phyloP scores from a whole-genome alignment of 2,888 invertebrate genomes.

The Frankliniella intonsa region DNA sequence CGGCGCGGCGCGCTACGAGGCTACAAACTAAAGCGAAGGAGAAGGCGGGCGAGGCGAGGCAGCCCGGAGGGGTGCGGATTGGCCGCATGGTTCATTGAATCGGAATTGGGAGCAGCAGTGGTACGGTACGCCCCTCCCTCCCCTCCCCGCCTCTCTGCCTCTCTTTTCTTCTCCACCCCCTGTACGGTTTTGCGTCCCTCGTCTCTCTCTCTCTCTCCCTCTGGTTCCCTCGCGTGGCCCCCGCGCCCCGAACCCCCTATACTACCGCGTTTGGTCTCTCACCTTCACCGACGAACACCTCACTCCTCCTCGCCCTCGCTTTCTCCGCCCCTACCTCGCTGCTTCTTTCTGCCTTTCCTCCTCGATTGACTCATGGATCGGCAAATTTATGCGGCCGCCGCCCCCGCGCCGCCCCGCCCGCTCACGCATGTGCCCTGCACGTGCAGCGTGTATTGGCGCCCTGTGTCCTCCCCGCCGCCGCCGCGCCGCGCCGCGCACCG shows the following conservation, averaged over 20 bases:
- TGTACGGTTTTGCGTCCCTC: neutral
- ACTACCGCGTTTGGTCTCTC: neutral
- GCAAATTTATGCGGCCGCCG: slow-evolving; percentile 20
- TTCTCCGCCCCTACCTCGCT: neutral
- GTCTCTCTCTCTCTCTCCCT: neutral
- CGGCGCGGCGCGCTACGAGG: too few relatives aligned
- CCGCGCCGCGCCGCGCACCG: neutral
- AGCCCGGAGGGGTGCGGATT: neutral
- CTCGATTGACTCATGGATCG: slow-evolving; percentile 13
- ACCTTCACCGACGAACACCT: neutral
- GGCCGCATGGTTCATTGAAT: slow-evolving; percentile 18
- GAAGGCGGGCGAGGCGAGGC: too few relatives aligned
- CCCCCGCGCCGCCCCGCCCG: neutral
- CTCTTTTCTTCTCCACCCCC: neutral
- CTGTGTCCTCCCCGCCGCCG: neutral
- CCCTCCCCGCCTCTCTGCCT: neutral
- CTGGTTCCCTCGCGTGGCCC: too few relatives aligned
- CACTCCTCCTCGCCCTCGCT: neutral
- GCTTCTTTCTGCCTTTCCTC: neutral
- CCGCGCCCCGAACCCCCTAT: too few relatives aligned
- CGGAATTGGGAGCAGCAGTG: neutral
- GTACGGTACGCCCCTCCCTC: neutral
- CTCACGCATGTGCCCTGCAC: neutral
- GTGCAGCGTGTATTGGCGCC: too few relatives aligned
- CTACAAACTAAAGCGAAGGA: neutral